Conservation (phyloP, 2,888 invertebrate species). For the Drosophila hawaiiensis region DNA sequence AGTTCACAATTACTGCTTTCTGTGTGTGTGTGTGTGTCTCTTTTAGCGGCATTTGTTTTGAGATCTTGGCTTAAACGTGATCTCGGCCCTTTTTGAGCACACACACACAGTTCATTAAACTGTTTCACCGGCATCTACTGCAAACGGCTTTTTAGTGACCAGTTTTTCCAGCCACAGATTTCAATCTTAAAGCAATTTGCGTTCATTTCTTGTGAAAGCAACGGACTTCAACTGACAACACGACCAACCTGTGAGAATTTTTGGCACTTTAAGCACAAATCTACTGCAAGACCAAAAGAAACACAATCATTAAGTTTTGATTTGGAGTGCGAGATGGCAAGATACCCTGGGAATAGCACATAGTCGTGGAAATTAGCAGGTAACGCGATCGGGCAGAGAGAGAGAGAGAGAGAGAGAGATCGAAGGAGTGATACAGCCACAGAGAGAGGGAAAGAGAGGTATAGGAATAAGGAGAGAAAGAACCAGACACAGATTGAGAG, state of each 20-base stretch:
- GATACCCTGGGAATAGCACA: slow-evolving; percentile 1
- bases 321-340: neutral
- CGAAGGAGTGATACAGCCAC: neutral
- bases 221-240: slow-evolving; percentile 50
- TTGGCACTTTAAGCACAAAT: slow-evolving; percentile 68
- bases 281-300: slow-evolving; percentile 20
- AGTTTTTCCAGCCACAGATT: slow-evolving; percentile 71
- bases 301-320: slow-evolving; percentile 21
- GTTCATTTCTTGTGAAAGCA: slow-evolving; percentile 74
- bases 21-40: neutral
- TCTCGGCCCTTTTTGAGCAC: slow-evolving; percentile 56
- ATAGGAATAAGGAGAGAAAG: neutral
- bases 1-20: slow-evolving; percentile 25
- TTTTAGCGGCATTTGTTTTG: slow-evolving; percentile 35
- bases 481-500: neutral
- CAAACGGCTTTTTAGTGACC: slow-evolving; percentile 41
- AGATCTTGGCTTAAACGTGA: slow-evolving; percentile 55
- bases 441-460: neutral
- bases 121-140: slow-evolving; percentile 38
- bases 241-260: slow-evolving; percentile 67
- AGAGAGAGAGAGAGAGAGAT: neutral
- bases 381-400: neutral
- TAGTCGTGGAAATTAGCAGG: fast-evolving
- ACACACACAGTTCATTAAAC: slow-evolving; percentile 69
- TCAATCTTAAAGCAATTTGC: slow-evolving; percentile 74